Percentiles rank a stretch among this genome's conserved stretches.
phyloP scores from a whole-genome alignment of 2,888 invertebrate genomes.

The Monopis laevigella region DNA sequence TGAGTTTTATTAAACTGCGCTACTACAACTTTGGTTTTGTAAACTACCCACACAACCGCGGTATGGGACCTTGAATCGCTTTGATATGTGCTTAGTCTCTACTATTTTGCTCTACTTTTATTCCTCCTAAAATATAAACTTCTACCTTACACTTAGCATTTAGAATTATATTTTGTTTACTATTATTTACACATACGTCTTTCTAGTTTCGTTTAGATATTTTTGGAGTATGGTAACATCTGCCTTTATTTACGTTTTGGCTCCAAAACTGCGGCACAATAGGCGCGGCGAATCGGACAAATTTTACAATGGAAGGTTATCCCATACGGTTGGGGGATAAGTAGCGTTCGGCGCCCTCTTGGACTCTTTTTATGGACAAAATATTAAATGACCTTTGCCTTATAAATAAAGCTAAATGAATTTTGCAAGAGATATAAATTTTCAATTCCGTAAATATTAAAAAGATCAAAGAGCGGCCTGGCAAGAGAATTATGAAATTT shows the following conservation, averaged over 20 bases:
- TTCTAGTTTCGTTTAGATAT: slow-evolving; percentile 12
- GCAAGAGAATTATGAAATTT: too few relatives aligned
- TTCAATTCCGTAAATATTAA: too few relatives aligned
- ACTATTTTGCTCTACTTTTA: background rate
- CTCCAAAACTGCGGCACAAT: slow-evolving; percentile 54
- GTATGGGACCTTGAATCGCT: slow-evolving; percentile 31
- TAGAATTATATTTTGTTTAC: background rate
- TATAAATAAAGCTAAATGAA: slow-evolving; percentile 17
- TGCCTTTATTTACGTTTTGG: slow-evolving; percentile 66
- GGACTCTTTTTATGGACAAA: slow-evolving; percentile 31
- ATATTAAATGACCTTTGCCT: slow-evolving; percentile 39
- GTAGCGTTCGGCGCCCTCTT: slow-evolving; percentile 21
- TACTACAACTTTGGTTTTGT: slow-evolving; percentile 53
- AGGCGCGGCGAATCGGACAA: slow-evolving; percentile 50
- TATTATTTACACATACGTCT: background rate
- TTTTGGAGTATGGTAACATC: slow-evolving; percentile 61
- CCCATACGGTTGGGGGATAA: slow-evolving; percentile 18
- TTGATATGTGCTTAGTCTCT: slow-evolving; percentile 23
- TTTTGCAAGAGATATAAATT: too few relatives aligned
- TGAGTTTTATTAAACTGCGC: slow-evolving; percentile 56
- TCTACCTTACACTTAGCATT: background rate
- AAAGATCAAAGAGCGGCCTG: too few relatives aligned
- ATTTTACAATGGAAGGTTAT: slow-evolving; percentile 35
- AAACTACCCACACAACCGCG: slow-evolving; percentile 55
- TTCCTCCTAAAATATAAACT: background rate